Evolutionary conservation across 2,888 invertebrate species (phyloP).

Genomic region (Drosophila bunnanda): DNA sequence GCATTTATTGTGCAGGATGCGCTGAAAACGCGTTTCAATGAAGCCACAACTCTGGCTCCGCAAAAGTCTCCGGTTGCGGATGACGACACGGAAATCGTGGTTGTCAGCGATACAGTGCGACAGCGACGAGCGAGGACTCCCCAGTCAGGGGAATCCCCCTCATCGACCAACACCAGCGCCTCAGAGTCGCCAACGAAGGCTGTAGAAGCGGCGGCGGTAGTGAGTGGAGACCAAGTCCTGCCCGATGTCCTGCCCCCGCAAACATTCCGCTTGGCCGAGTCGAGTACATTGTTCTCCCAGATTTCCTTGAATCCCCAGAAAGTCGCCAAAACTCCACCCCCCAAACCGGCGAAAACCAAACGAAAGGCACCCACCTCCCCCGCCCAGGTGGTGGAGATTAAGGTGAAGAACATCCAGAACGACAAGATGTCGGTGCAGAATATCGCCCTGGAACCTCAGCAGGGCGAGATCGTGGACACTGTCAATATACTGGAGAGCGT

Average conservation of each 20-base stretch:
- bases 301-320: constrained; percentile 86
- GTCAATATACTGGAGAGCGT: constrained; percentile 86
- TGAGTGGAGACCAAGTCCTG: constrained; percentile 80
- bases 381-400: constrained; percentile 88
- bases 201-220: not conserved
- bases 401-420: constrained; percentile 89
- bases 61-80: constrained; percentile 47
- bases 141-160: constrained; percentile 70
- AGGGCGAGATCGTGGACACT: constrained; percentile 85
- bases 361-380: constrained; percentile 73
- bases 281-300: constrained; percentile 89
- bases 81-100: constrained; percentile 86
- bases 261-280: constrained; percentile 88
- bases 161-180: constrained; percentile 29
- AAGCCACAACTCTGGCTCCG: constrained; percentile 56
- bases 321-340: constrained; percentile 30
- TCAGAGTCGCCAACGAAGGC: constrained; percentile 57
- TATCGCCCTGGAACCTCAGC: constrained; percentile 79
- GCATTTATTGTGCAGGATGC: constrained; percentile 72
- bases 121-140: constrained; percentile 85
- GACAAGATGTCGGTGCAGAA: constrained; percentile 86
- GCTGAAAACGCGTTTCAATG: constrained; percentile 72
- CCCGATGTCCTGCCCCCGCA: constrained; percentile 86
- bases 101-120: constrained; percentile 88
- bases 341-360: constrained; percentile 72